Evolutionary conservation across 2,113 vertebrate genomes (phyloP).

Genomic region (Sapajus apella): DNA sequence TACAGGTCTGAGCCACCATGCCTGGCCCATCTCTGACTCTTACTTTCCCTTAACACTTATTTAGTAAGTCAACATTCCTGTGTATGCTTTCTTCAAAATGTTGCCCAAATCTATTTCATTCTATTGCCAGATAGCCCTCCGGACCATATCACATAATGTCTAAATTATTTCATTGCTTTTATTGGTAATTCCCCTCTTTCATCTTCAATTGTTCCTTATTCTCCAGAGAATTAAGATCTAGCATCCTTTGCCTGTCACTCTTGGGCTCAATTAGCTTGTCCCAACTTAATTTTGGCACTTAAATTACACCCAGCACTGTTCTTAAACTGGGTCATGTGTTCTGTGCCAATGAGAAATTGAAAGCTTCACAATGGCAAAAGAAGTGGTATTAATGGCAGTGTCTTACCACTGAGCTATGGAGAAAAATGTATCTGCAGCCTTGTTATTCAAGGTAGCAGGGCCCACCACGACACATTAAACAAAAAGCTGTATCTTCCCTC

Average conservation of each 20-base stretch:
- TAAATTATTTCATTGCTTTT: not conserved
- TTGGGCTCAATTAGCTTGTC: not conserved
- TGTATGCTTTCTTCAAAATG: not conserved
- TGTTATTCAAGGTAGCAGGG: not conserved
- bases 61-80: not conserved
- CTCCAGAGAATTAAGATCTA: not conserved
- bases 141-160: not conserved
- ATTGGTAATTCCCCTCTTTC: not conserved
- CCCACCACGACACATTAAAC: not conserved
- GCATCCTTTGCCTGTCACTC: not conserved
- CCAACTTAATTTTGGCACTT: constrained; percentile 9
- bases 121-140: not conserved
- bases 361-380: not conserved
- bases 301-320: not conserved
- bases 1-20: too few species aligned
- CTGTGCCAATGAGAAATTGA: not conserved
- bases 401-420: not conserved
- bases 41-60: not conserved
- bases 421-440: not conserved
- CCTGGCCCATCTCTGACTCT: not conserved
- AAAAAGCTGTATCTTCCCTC: not conserved
- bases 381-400: not conserved
- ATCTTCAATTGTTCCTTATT: not conserved
- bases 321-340: constrained; percentile 36
- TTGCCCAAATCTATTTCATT: not conserved